phyloP scores from a whole-genome alignment of 2,888 invertebrate genomes.

The Cyclophora punctaria region DNA sequence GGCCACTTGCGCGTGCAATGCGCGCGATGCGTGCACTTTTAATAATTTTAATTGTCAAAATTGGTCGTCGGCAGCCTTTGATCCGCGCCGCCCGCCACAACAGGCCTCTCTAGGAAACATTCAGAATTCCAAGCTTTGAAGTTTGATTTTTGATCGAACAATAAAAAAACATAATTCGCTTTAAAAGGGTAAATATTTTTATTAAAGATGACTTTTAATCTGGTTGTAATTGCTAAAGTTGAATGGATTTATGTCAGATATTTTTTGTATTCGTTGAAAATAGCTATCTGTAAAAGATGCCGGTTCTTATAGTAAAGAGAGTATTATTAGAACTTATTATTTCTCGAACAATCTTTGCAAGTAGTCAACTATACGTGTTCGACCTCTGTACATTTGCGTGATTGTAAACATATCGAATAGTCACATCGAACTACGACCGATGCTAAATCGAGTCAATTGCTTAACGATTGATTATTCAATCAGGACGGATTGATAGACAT shows the following conservation, averaged over 20 bases:
- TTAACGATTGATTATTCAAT: constrained; percentile 73
- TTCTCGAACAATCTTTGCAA: too few relatives aligned
- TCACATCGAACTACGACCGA: background rate
- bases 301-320: too few relatives aligned
- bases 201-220: background rate
- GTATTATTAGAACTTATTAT: too few relatives aligned
- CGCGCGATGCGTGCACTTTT: constrained; percentile 62
- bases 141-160: constrained; percentile 14
- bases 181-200: background rate
- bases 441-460: constrained; percentile 66
- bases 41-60: constrained; percentile 74
- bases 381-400: too few relatives aligned
- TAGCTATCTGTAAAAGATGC: too few relatives aligned
- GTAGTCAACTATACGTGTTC: too few relatives aligned
- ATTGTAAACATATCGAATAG: too few relatives aligned
- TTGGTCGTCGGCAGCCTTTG: constrained; percentile 52
- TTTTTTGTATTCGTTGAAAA: too few relatives aligned
- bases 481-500: constrained; percentile 70
- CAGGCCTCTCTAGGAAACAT: constrained; percentile 6
- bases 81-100: constrained; percentile 39
- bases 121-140: constrained; percentile 4
- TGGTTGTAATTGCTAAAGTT: background rate
- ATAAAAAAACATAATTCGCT: background rate
- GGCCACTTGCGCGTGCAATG: constrained; percentile 37
- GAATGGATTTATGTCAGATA: background rate